A percentile compares a stretch with the other conserved stretches of the same genome.
phyloP scores from a whole-genome alignment of 1,140 invertebrate species.

The Pachypeltis micranthus region DNA sequence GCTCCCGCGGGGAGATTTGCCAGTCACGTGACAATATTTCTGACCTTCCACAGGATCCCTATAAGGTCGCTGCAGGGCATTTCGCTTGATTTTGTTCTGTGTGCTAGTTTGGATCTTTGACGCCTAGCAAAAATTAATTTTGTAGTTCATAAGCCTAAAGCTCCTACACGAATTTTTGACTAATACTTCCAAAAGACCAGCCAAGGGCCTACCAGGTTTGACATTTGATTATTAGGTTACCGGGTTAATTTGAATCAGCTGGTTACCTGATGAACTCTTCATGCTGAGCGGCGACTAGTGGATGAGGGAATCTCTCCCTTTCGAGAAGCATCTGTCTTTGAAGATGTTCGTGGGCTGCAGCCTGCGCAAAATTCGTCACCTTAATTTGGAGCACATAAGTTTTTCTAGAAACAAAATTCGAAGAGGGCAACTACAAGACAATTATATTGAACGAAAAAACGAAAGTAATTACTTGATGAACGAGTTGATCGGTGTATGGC shows the following conservation, averaged over 20 bases:
- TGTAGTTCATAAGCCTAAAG: too few relatives aligned
- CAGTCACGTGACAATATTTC: too few relatives aligned
- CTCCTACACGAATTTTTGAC: too few relatives aligned
- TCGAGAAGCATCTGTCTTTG: conserved; percentile 76
- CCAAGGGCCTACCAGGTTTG: too few relatives aligned
- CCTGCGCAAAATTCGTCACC: conserved; percentile 37
- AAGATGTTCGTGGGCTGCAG: conserved; percentile 68
- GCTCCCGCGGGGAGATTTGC: too few relatives aligned
- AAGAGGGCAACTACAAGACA: too few relatives aligned
- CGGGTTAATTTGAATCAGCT: conserved; percentile 4
- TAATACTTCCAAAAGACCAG: too few relatives aligned
- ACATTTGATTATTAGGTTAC: background rate
- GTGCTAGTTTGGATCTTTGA: too few relatives aligned
- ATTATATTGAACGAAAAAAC: too few relatives aligned
- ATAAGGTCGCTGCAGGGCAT: too few relatives aligned
- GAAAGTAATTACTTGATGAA: conserved; percentile 63
- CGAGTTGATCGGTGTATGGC: conserved; percentile 70
- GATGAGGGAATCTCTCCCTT: conserved; percentile 57
- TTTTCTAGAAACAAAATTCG: background rate
- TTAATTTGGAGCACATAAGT: background rate
- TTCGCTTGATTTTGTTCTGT: too few relatives aligned
- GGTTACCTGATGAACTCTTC: conserved; percentile 65
- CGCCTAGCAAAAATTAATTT: background rate
- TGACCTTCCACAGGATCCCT: too few relatives aligned
- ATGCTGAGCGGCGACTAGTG: conserved; percentile 51